Evolutionary conservation across 2,113 vertebrate species (phyloP).

Genomic region (Gadus chalcogrammus): DNA sequence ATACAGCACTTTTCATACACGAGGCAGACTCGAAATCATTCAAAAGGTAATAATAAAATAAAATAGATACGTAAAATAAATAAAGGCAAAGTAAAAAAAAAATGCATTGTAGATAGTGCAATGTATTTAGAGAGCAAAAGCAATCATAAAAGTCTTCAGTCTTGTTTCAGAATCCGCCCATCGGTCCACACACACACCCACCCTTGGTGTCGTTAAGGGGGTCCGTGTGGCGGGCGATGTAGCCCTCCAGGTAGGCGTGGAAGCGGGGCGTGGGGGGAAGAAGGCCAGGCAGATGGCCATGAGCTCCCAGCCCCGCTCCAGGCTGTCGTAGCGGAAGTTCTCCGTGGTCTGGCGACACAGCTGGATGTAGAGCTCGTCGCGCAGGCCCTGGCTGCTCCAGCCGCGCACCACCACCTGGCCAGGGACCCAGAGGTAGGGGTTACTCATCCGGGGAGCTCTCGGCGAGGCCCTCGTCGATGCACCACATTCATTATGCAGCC

Average conservation of each 20-base stretch:
- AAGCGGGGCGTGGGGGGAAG: slow-evolving; percentile 97
- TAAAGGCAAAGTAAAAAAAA: too few relatives aligned
- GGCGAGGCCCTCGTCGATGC: too few relatives aligned
- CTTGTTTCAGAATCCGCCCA: neutral
- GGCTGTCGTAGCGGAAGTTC: slow-evolving; percentile 97
- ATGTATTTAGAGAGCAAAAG: too few relatives aligned
- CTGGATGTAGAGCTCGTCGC: slow-evolving; percentile 97
- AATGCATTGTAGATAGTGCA: too few relatives aligned
- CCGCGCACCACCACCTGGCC: slow-evolving; percentile 86
- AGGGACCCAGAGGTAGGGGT: too few relatives aligned
- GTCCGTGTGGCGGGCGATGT: slow-evolving; percentile 96
- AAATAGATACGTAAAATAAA: too few relatives aligned
- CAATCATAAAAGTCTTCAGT: too few relatives aligned
- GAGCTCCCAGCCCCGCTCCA: slow-evolving; percentile 95
- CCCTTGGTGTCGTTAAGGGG: slow-evolving; percentile 88
- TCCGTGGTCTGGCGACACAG: slow-evolving; percentile 96
- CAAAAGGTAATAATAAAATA: too few relatives aligned
- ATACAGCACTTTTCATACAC: too few relatives aligned
- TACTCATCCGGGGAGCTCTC: too few relatives aligned
- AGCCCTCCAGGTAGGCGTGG: slow-evolving; percentile 94
- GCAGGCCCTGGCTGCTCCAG: slow-evolving; percentile 92
- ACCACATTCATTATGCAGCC: too few relatives aligned
- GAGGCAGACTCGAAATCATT: too few relatives aligned
- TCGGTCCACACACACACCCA: slow-evolving; percentile 40
- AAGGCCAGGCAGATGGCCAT: slow-evolving; percentile 97